Conservation (phyloP, 2,113 vertebrate genomes). For the Pelecanus crispus region DNA sequence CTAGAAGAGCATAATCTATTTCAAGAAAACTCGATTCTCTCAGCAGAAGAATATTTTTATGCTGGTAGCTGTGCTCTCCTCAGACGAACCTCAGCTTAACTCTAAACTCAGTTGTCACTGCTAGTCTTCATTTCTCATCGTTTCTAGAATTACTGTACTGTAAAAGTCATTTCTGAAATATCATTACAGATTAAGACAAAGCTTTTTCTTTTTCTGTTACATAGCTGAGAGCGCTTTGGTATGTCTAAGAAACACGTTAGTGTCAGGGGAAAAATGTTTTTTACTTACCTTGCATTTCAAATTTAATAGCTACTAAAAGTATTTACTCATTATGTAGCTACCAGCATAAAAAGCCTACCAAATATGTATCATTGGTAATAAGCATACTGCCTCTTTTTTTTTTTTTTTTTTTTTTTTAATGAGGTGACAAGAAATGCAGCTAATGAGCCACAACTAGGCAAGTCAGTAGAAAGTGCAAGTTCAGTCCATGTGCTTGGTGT, state of each 20-base stretch:
- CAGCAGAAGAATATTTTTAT: background rate
- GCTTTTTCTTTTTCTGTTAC: slow-evolving; percentile 14
- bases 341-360: background rate
- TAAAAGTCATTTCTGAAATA: slow-evolving; percentile 45
- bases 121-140: slow-evolving; percentile 42
- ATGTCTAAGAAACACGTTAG: slow-evolving; percentile 7
- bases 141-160: slow-evolving; percentile 35
- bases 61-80: background rate
- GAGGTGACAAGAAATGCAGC: background rate
- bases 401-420: background rate
- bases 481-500: background rate
- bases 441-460: slow-evolving; percentile 22
- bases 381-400: background rate
- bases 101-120: slow-evolving; percentile 1
- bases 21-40: background rate
- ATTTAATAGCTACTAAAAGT: slow-evolving; percentile 42
- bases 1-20: background rate
- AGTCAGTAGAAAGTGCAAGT: background rate
- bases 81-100: background rate
- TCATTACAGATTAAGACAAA: slow-evolving; percentile 36
- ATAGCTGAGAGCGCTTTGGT: slow-evolving; percentile 12
- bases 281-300: slow-evolving; percentile 41
- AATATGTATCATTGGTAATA: background rate
- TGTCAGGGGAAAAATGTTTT: background rate
- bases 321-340: slow-evolving; percentile 26